phyloP scores from a whole-genome alignment of 1,140 invertebrate genomes.

The Lordiphosa collinella region DNA sequence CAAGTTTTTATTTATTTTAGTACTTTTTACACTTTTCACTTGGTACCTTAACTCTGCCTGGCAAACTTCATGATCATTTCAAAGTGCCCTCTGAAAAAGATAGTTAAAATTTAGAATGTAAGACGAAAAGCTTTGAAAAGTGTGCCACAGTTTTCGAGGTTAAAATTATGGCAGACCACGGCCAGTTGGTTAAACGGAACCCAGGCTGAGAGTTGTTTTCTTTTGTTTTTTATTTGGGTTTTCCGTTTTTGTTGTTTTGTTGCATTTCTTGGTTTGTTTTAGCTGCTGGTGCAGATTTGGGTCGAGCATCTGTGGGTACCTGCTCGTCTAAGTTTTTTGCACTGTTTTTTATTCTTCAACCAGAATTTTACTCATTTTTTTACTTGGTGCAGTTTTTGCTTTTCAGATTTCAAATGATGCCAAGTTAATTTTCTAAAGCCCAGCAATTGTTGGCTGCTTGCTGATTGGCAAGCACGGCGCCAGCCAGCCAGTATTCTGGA shows the following conservation, averaged over 20 bases:
- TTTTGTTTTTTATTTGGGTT: constrained; percentile 6
- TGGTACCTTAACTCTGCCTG: no score
- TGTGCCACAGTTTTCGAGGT: constrained; percentile 13
- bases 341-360: no score
- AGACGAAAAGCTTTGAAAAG: constrained; percentile 9
- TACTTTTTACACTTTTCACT: no score
- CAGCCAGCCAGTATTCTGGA: constrained; percentile 8
- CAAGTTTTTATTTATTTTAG: no score
- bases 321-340: no score
- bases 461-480: background rate
- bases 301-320: constrained; percentile 30
- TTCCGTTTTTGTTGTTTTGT: constrained; percentile 14
- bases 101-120: background rate
- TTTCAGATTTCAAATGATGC: constrained; percentile 14
- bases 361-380: constrained; percentile 11
- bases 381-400: constrained; percentile 19
- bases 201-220: constrained; percentile 16
- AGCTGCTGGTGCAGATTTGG: constrained; percentile 24
- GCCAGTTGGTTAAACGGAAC: constrained; percentile 23
- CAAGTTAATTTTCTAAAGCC: constrained; percentile 40
- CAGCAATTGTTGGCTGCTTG: no score
- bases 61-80: no score
- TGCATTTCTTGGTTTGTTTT: constrained; percentile 46
- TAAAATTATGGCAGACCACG: constrained; percentile 33
- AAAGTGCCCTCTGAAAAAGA: background rate